Evolutionary conservation across 2,888 invertebrate genomes (phyloP).

Genomic region (Philopedon plagiatum): DNA sequence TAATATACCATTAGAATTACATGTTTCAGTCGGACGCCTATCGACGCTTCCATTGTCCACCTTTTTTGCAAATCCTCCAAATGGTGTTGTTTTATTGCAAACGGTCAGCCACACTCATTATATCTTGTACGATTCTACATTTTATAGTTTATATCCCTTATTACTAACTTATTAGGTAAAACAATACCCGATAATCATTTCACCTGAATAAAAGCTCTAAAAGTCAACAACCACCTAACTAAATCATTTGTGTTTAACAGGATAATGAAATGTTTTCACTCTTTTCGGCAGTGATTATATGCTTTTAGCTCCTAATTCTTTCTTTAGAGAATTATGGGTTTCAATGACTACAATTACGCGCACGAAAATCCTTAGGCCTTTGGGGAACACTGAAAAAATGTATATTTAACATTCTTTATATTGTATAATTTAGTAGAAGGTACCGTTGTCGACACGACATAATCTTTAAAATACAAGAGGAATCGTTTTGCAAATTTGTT

Average conservation of each 20-base stretch:
- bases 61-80: too few relatives aligned
- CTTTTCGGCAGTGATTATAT: slow-evolving; percentile 39
- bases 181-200: too few relatives aligned
- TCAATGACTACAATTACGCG: slow-evolving; percentile 41
- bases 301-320: slow-evolving; percentile 44
- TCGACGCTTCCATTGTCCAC: too few relatives aligned
- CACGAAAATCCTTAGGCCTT: slow-evolving; percentile 36
- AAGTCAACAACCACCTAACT: slow-evolving; percentile 18
- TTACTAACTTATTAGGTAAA: too few relatives aligned
- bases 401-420: slow-evolving; percentile 13
- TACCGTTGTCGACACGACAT: neutral
- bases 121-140: too few relatives aligned
- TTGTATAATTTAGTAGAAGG: neutral
- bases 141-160: too few relatives aligned
- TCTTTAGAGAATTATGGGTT: slow-evolving; percentile 40
- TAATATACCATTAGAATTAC: too few relatives aligned
- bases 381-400: slow-evolving; percentile 8
- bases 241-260: slow-evolving; percentile 32
- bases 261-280: slow-evolving; percentile 40
- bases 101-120: too few relatives aligned
- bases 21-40: too few relatives aligned
- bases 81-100: too few relatives aligned
- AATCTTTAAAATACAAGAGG: too few relatives aligned
- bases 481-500: too few relatives aligned
- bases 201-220: neutral